Percentiles rank a stretch among this genome's conserved stretches.
Conservation (phyloP, 2,888 invertebrate species). For the Incurvaria masculella region DNA sequence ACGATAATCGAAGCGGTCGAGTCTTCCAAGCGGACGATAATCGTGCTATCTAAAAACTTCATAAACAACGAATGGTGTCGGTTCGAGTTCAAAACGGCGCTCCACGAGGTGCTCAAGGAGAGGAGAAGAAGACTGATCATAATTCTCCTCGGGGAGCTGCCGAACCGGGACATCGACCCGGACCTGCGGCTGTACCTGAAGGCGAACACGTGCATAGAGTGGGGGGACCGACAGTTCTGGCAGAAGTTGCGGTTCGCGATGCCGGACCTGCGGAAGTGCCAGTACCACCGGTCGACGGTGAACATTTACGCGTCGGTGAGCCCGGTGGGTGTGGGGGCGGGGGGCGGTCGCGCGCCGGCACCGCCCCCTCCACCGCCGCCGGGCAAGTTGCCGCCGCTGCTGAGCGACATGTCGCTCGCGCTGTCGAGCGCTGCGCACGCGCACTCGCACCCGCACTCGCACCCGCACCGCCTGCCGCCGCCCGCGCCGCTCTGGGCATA, state of each 20-base stretch:
- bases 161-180: conserved; percentile 84
- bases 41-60: conserved; percentile 90
- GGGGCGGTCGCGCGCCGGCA: conserved; percentile 60
- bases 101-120: conserved; percentile 87
- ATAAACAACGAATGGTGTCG: conserved; percentile 94
- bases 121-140: conserved; percentile 84
- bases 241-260: conserved; percentile 90
- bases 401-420: conserved; percentile 38
- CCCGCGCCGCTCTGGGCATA: conserved; percentile 78
- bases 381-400: conserved; percentile 61
- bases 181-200: conserved; percentile 88
- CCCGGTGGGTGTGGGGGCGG: conserved; percentile 52
- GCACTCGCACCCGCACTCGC: conserved; percentile 38
- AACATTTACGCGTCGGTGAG: conserved; percentile 70
- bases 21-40: conserved; percentile 83
- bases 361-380: conserved; percentile 48
- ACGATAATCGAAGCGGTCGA: conserved; percentile 92
- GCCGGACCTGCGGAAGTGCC: conserved; percentile 72
- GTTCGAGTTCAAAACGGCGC: conserved; percentile 91
- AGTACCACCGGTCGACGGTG: conserved; percentile 64
- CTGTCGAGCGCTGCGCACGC: conserved; percentile 38
- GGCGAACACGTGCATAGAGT: conserved; percentile 88
- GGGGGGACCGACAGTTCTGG: conserved; percentile 96
- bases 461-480: conserved; percentile 56
- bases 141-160: conserved; percentile 85